Base-by-base conservation (phyloP, 2,888 invertebrate genomes). In the Morpho deidamia region DNA sequence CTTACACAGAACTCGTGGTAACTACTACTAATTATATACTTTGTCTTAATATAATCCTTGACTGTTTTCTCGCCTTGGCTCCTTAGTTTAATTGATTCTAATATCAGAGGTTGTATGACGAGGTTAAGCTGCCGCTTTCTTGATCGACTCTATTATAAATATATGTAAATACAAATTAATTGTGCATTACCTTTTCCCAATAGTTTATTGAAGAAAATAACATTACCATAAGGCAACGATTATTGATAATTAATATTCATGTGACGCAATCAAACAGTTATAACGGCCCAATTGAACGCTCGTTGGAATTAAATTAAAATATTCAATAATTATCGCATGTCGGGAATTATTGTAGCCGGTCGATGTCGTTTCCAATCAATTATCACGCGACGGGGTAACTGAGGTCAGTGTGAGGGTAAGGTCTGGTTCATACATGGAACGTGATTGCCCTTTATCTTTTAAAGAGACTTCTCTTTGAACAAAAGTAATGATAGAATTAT, bases 341-440 rank as follows among this genome's bases (percentile, higher is more conserved):
- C 44, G 48, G 39, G 48, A 45, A 45, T 46, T 42, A 45, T 52
- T 33, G 23, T 45, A 37, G 44, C 12, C 11, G 40, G 41, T 33
- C 51, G 53, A 50, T 48, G 50, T 57, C 51, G 51, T 51, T 50
- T 51, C 44, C 32, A 53, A 56, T 59, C 51, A 53, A 59, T 59
- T 59, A 56, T 46, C 45, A 35, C 56, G 14, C 56, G 44, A 49
- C 53, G 53, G 56, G 56, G 42, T 14, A 44, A 42, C 47, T 42
- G 34, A 34, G 44, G 38, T 44, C 43, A 12, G 37, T 9, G 37
- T 23, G 12, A 35, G 42, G 47, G 12, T 48, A 48, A 7, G 11
- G 44, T 11, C 33, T 37, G 51, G 44, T 50, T 47, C 37, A 50
- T 14, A 42, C 11, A 8, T 5, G 8, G 3, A 23, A 5, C 3